These are phyloP conservation scores for Psittacara wagleri DNA, from an alignment of 2,113 vertebrate genomes.

Conservation along the genomic window DNA sequence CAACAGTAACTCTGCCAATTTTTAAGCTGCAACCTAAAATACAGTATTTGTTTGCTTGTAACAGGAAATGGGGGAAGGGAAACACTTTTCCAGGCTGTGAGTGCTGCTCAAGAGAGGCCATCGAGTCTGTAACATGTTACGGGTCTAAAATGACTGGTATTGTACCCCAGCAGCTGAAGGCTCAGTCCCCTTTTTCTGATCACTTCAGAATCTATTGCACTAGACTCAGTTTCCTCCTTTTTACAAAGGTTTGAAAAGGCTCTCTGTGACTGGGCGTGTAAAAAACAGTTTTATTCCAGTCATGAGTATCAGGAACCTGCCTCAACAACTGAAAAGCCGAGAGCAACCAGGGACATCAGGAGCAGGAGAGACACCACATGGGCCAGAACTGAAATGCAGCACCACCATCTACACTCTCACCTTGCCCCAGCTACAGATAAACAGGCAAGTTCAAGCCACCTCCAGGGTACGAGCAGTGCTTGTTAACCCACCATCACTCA, in stretches of 20 bases:
- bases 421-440: background rate
- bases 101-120: background rate
- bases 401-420: background rate
- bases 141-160: background rate
- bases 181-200: background rate
- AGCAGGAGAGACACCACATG: background rate
- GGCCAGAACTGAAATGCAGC: background rate
- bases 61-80: slow-evolving; percentile 69
- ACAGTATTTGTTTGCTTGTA: slow-evolving; percentile 54
- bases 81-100: slow-evolving; percentile 26
- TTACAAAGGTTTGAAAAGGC: background rate
- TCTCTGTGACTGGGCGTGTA: background rate
- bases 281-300: background rate
- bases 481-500: background rate
- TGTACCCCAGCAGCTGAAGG: background rate
- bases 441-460: background rate
- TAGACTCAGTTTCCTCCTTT: background rate
- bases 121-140: background rate
- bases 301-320: background rate
- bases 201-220: background rate
- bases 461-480: background rate
- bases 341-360: accelerated
- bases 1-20: slow-evolving; percentile 39
- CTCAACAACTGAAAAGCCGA: background rate
- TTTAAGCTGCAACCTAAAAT: slow-evolving; percentile 59